These are phyloP conservation scores for Acleris laterana DNA, from an alignment of 2,888 invertebrate genomes.

Conservation along the genomic window DNA sequence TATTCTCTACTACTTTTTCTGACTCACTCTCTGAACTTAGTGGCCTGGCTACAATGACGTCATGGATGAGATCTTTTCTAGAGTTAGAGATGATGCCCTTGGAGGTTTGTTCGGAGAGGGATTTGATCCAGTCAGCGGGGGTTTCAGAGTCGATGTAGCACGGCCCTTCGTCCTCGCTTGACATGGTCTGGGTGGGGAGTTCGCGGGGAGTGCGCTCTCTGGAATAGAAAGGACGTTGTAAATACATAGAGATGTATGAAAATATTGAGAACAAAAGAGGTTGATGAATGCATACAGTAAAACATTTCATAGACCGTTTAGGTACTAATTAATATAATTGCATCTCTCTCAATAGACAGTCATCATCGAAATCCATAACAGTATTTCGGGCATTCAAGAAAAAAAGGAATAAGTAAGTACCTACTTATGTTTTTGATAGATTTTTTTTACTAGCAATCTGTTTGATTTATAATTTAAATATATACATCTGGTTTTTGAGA, in stretches of 20 bases:
- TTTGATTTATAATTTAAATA: too few relatives aligned
- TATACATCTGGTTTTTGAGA: too few relatives aligned
- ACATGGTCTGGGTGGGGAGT: slow-evolving; percentile 75
- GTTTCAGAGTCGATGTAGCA: slow-evolving; percentile 77
- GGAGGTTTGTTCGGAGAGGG: slow-evolving; percentile 67
- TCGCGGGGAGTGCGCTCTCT: slow-evolving; percentile 84
- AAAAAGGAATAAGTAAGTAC: too few relatives aligned
- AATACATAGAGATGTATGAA: not conserved
- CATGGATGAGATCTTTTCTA: slow-evolving; percentile 78
- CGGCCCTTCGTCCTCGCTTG: slow-evolving; percentile 80
- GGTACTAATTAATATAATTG: too few relatives aligned
- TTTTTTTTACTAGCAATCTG: too few relatives aligned
- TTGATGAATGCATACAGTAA: too few relatives aligned
- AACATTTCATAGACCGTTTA: too few relatives aligned
- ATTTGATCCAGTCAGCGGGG: slow-evolving; percentile 75
- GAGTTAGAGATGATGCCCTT: slow-evolving; percentile 73
- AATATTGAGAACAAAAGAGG: too few relatives aligned
- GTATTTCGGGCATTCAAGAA: too few relatives aligned
- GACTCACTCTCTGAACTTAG: slow-evolving; percentile 62
- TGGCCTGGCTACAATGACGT: slow-evolving; percentile 69
- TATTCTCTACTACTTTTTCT: slow-evolving; percentile 46
- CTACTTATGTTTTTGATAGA: too few relatives aligned
- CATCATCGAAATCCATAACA: too few relatives aligned
- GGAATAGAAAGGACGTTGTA: slow-evolving; percentile 42
- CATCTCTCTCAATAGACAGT: too few relatives aligned